A percentile compares a stretch with the other conserved stretches of the same genome.
Evolutionary conservation across 2,113 vertebrate genomes (phyloP).

Genomic region (Nyctereutes procyonoides): DNA sequence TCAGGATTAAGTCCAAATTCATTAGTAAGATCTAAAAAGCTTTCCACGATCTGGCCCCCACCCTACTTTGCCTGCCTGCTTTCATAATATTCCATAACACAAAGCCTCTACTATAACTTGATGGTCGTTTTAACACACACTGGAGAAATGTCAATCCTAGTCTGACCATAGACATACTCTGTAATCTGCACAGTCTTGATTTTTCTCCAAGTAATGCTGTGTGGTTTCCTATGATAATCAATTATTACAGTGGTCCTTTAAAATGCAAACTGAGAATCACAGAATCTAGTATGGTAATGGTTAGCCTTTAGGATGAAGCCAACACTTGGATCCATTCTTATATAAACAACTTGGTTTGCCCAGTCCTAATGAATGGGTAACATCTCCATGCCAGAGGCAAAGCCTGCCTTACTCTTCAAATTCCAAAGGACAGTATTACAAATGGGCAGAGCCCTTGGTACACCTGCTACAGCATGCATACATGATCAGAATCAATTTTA

Average conservation of each 20-base stretch:
- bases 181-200: not conserved
- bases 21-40: constrained; percentile 25
- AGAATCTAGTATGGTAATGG: not conserved
- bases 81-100: constrained; percentile 1
- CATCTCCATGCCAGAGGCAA: not conserved
- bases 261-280: constrained; percentile 21
- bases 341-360: constrained; percentile 27
- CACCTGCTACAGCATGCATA: constrained; percentile 22
- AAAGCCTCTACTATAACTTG: not conserved
- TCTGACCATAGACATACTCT: not conserved
- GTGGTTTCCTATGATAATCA: not conserved
- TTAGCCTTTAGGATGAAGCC: constrained; percentile 11
- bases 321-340: constrained; percentile 50
- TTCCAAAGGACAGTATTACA: constrained; percentile 54
- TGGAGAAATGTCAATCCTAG: not conserved
- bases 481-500: constrained; percentile 48
- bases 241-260: not conserved
- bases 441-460: constrained; percentile 6
- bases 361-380: constrained; percentile 22
- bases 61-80: not conserved
- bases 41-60: constrained; percentile 6
- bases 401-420: constrained; percentile 41
- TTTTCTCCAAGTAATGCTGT: constrained; percentile 13
- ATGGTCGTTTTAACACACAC: not conserved
- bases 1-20: constrained; percentile 47